Base-by-base conservation (phyloP, 2,113 vertebrate genomes). In the Urocitellus parryii region DNA sequence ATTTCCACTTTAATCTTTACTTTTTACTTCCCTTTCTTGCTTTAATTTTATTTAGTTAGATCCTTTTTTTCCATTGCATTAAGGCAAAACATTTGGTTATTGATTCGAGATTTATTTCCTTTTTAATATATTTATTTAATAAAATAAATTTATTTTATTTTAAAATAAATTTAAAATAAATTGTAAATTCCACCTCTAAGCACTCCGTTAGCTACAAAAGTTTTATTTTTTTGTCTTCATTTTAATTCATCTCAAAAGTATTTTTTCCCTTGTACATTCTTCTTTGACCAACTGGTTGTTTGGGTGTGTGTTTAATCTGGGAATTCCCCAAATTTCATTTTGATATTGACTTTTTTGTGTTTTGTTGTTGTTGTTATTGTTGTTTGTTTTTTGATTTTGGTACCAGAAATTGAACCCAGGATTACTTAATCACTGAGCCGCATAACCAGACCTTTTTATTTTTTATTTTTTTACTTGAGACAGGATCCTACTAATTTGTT, bases 1-100 rank as follows among this genome's bases (percentile, higher is more conserved):
- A 63, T 63, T 90, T 77, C 58, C 27, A 39, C 42, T 87, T 45
- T 90, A 8, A 90, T 63, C 18, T 51, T 96, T 81, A 77, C 85
- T 86, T 2, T 88, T 27, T 80, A 24, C n/a, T 12, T 39, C 67
- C 16, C 13, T 39, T 76, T 4, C 22, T 96, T 86, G 34, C 17
- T 81, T 29, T 76, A 24, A 29, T 58, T 58, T 58, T 58, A 18
- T 42, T 81, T 85, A 8, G 11, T 42, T 90, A 56, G 45, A 65
- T 70, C 68, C 48, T 51, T 56, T 89, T 89, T 24, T n/a, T 63
- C 27, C n/a, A 58, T 22, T 53, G 24, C 37, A 42, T 92, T 67
- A 73, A 58, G 56, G 9, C n/a, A 22, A 20, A 90, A 84, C 34
- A 2, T 65, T 80, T 70, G 12, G 48, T 70, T 76, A 29, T 45